A percentile compares a stretch with the other conserved stretches of the same genome.
phyloP scores from a whole-genome alignment of 1,140 invertebrate species.

The Trachymyrmex septentrionalis region DNA sequence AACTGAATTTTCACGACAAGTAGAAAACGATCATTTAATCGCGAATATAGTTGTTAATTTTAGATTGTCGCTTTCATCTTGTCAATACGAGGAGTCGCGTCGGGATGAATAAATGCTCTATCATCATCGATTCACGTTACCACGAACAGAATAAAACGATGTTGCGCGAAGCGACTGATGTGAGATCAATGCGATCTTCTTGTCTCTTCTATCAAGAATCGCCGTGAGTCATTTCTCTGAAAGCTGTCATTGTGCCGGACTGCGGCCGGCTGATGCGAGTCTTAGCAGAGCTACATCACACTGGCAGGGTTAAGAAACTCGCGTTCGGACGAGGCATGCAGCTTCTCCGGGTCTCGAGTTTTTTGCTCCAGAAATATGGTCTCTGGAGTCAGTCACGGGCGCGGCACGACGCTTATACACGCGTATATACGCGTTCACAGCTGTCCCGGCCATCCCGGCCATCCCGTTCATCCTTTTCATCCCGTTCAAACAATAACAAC shows the following conservation, averaged over 20 bases:
- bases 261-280: conserved; percentile 58
- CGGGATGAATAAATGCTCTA: not conserved
- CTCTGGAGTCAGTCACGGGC: conserved; percentile 75
- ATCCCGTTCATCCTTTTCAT: conserved; percentile 71
- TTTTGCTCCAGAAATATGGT: conserved; percentile 76
- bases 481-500: conserved; percentile 77
- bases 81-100: not conserved
- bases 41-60: conserved; percentile 34
- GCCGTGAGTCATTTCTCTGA: conserved; percentile 67
- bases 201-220: conserved; percentile 43
- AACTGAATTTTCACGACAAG: conserved; percentile 5
- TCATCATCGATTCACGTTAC: conserved; percentile 40
- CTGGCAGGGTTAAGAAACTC: conserved; percentile 47
- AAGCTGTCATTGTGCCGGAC: conserved; percentile 76
- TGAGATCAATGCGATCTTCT: conserved; percentile 9
- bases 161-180: conserved; percentile 6
- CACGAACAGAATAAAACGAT: conserved; percentile 33
- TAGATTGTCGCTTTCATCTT: conserved; percentile 10
- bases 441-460: conserved; percentile 65
- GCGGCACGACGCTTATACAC: conserved; percentile 65
- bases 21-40: conserved; percentile 15
- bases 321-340: conserved; percentile 35
- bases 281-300: conserved; percentile 32
- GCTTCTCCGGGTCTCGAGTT: conserved; percentile 59
- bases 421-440: conserved; percentile 73